Conservation (phyloP, 2,113 vertebrate genomes). For the Megalops atlanticus region DNA sequence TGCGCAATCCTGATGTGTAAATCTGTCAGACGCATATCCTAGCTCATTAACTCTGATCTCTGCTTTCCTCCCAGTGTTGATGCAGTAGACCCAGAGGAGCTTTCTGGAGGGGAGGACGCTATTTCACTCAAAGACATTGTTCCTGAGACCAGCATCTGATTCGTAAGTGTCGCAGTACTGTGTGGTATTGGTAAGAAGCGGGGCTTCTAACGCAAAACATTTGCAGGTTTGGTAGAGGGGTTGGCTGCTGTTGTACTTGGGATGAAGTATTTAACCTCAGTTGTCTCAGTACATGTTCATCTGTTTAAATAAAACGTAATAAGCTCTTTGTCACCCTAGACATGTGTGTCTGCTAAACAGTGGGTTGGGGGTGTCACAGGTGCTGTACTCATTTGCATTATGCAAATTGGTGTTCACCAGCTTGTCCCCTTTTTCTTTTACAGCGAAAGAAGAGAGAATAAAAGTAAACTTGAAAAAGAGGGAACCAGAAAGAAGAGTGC, state of each 20-base stretch:
- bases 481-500: background rate
- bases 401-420: background rate
- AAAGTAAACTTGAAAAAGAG: background rate
- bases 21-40: background rate
- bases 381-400: background rate
- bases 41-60: slow-evolving; percentile 30
- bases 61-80: slow-evolving; percentile 52
- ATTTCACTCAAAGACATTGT: slow-evolving; percentile 65
- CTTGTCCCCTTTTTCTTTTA: slow-evolving; percentile 3
- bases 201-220: too few species aligned
- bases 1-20: too few species aligned
- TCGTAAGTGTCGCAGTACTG: too few species aligned
- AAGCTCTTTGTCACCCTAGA: too few species aligned
- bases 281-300: too few species aligned
- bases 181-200: too few species aligned
- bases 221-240: too few species aligned
- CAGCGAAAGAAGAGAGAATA: slow-evolving; percentile 25
- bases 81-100: slow-evolving; percentile 42
- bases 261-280: too few species aligned
- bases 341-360: background rate
- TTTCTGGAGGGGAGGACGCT: slow-evolving; percentile 44
- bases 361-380: background rate
- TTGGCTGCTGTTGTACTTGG: too few species aligned
- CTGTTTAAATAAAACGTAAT: too few species aligned
- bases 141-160: slow-evolving; percentile 65